Evolutionary conservation across 2,888 invertebrate species (phyloP), one percentile per base, ranked within the genome.

Genomic region (Trisateles emortualis): DNA sequence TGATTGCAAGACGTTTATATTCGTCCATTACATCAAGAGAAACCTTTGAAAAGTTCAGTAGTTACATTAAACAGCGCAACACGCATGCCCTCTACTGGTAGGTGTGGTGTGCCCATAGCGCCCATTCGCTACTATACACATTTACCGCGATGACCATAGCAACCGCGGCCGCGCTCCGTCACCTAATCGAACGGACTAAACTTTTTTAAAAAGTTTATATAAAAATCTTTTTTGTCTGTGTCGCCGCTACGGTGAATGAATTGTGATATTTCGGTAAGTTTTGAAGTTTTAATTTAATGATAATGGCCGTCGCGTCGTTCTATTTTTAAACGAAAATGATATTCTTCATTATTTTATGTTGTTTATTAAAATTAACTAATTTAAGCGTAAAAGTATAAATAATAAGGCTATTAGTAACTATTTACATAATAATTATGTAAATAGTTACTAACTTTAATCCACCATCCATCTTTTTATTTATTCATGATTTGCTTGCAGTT

Each of bases 31-130:
- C 35, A 56, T 48, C 33, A 43, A 35, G 52, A 59, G 61, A 59
- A 60, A 19, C 53, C 62, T 40, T 58, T 59, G 40, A 59, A 70
- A 67, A 63, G 54, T 60, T 51, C 53, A 57, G 64, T 59, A n/a
- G n/a, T n/a, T n/a, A 61, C 49, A 45, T 35, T 30, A 52, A 46
- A 54, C 60, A 67, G 52, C 79, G 74, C 68, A 77, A 52, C 82
- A 87, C 87, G 87, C 87, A 87, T 87, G 87, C 75, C 81, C 83
- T 72, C 66, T 57, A 59, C 50, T 65, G 64, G 64, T 64, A 56
- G 55, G 59, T 59, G 68, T 64, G 66, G 59, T 57, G 54, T 55
- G 4, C 22, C 26, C 70, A n/a, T n/a, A n/a, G n/a, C n/a, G 64
- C 71, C 65, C 76, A 70, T 66, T 78, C 64, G 58, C 57, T 39